Conservation (phyloP, 1,140 invertebrate genomes). For the Drosophila prosaltans region DNA sequence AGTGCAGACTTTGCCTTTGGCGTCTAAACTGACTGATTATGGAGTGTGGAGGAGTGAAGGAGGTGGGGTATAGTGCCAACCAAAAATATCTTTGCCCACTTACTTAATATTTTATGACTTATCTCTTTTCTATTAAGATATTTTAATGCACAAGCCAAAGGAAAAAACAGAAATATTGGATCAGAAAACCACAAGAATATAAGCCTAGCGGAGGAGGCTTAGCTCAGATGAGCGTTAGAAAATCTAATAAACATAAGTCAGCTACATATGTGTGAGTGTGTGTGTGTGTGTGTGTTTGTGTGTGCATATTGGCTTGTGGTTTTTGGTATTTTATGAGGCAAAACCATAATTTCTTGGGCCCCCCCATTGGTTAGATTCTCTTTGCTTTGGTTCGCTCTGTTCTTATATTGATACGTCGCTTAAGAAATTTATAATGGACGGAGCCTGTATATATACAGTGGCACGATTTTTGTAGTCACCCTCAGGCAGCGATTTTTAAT, state of each 20-base stretch:
- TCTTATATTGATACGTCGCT: conserved; percentile 66
- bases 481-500: conserved; percentile 70
- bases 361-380: conserved; percentile 22
- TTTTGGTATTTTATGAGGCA: conserved; percentile 49
- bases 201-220: conserved; percentile 23
- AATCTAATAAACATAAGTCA: conserved; percentile 79
- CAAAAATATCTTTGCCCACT: conserved; percentile 37
- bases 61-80: not conserved
- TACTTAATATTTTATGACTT: conserved; percentile 78
- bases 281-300: conserved; percentile 14
- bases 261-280: conserved; percentile 17
- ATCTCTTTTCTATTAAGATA: conserved; percentile 80
- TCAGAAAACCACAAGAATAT: conserved; percentile 39
- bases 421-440: conserved; percentile 39
- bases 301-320: conserved; percentile 14
- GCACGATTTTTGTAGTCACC: conserved; percentile 16
- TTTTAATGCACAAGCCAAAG: conserved; percentile 49
- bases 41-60: not conserved
- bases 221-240: conserved; percentile 53
- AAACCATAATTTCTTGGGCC: conserved; percentile 25
- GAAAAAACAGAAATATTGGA: conserved; percentile 10
- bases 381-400: conserved; percentile 19
- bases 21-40: conserved; percentile 53
- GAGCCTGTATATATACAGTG: conserved; percentile 8
- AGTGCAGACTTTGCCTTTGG: conserved; percentile 43